Evolutionary conservation across 1,140 invertebrate species (phyloP).

Genomic region (Pachypsylla venusta): DNA sequence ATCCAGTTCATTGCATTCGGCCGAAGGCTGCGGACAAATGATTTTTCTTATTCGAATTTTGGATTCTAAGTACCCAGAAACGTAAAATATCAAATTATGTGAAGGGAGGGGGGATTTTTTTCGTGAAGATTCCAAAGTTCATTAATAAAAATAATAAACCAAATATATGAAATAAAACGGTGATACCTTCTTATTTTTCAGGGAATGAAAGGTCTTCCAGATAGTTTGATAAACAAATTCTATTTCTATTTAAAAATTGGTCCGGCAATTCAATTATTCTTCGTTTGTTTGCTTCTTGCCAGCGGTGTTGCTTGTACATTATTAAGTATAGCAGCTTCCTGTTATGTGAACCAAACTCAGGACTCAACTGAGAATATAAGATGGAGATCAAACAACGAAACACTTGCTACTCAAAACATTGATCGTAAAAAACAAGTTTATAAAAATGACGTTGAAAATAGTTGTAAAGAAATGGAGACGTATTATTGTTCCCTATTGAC

Average conservation of each 20-base stretch:
- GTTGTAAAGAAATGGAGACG: constrained; percentile 15
- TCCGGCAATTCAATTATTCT: constrained; percentile 39
- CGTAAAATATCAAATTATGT: neutral
- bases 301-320: constrained; percentile 37
- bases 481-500: constrained; percentile 16
- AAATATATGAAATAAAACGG: neutral
- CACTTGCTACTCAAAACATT: neutral
- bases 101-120: neutral
- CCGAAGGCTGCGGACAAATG: neutral
- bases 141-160: neutral
- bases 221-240: constrained; percentile 43
- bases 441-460: constrained; percentile 4
- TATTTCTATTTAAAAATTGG: constrained; percentile 52
- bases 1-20: constrained; percentile 5
- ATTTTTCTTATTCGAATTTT: neutral
- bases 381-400: neutral
- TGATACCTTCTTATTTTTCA: constrained; percentile 30
- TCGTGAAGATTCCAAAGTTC: neutral
- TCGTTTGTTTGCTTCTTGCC: constrained; percentile 42
- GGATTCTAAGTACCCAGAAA: neutral
- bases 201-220: constrained; percentile 50
- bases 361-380: constrained; percentile 2
- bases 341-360: constrained; percentile 26
- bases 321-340: constrained; percentile 32
- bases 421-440: constrained; percentile 7